phyloP scores from a whole-genome alignment of 30 jellyfish, hydroid and myxozoan species.

The Pseudorhiza aurosa region DNA sequence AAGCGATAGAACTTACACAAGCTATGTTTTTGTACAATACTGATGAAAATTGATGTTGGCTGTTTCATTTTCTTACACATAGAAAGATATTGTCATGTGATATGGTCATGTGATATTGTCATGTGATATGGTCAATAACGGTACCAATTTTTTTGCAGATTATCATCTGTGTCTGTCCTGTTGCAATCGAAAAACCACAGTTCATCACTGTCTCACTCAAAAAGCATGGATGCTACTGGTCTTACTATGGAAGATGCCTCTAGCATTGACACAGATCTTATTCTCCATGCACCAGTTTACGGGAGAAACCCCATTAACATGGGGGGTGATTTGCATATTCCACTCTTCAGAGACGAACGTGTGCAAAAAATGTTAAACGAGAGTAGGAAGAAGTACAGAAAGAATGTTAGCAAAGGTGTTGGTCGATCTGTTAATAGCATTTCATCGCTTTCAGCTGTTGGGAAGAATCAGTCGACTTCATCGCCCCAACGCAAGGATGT shows the following conservation, averaged over 20 bases:
- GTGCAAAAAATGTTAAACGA: slow-evolving; percentile 56
- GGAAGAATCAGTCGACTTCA: not conserved
- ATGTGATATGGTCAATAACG: too few relatives aligned
- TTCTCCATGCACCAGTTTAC: slow-evolving; percentile 68
- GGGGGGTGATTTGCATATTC: slow-evolving; percentile 71
- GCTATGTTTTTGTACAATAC: too few relatives aligned
- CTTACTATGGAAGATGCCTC: slow-evolving; percentile 68
- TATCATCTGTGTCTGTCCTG: slow-evolving; percentile 64
- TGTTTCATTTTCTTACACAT: too few relatives aligned
- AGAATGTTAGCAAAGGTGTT: not conserved
- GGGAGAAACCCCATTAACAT: slow-evolving; percentile 71
- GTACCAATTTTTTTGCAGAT: slow-evolving; percentile 17
- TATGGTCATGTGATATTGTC: too few relatives aligned
- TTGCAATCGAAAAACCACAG: slow-evolving; percentile 11
- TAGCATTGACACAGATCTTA: slow-evolving; percentile 61
- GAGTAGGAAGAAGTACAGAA: slow-evolving; percentile 43
- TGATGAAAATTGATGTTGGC: too few relatives aligned
- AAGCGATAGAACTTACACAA: too few relatives aligned
- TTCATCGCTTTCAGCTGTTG: not conserved
- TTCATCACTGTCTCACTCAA: slow-evolving; percentile 15
- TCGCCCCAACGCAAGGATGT: slow-evolving; percentile 56
- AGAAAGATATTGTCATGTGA: too few relatives aligned
- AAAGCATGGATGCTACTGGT: slow-evolving; percentile 28
- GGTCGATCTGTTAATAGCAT: slow-evolving; percentile 58
- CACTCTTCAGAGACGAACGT: slow-evolving; percentile 50